These are phyloP conservation scores for Aphelenchoides fujianensis DNA, from an alignment of 1,140 invertebrate genomes.

Conservation along the genomic window DNA sequence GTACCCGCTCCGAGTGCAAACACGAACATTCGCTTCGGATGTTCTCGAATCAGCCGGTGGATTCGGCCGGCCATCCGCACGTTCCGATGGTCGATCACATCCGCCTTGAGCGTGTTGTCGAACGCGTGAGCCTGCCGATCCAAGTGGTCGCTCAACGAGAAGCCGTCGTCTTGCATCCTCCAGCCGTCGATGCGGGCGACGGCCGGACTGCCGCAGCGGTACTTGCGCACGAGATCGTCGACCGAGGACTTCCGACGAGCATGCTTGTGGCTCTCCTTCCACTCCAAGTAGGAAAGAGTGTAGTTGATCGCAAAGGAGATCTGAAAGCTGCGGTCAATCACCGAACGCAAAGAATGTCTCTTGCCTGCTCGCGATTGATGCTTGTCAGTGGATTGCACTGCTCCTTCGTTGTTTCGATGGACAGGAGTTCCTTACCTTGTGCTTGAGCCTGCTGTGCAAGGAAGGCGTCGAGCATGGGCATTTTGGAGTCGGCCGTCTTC, in stretches of 20 bases:
- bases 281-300: conserved; percentile 47
- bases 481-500: neutral
- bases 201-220: neutral
- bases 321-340: too few species aligned
- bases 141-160: conserved; percentile 6
- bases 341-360: conserved; percentile 19
- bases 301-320: conserved; percentile 47
- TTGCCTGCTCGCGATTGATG: conserved; percentile 35
- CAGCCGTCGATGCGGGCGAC: neutral
- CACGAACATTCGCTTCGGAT: conserved; percentile 8
- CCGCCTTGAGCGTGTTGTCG: neutral
- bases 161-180: neutral
- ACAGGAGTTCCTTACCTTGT: conserved; percentile 40
- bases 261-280: conserved; percentile 33
- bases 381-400: conserved; percentile 44
- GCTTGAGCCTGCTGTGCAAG: conserved; percentile 36
- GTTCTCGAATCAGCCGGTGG: neutral
- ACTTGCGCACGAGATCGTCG: neutral
- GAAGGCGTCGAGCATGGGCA: conserved; percentile 40
- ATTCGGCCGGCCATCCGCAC: conserved; percentile 7
- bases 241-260: conserved; percentile 1
- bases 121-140: conserved; percentile 1
- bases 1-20: conserved; percentile 15
- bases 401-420: conserved; percentile 40
- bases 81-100: conserved; percentile 22